These are phyloP conservation scores for Drosophila murphyi DNA, from an alignment of 1,140 invertebrate genomes.

Conservation along the genomic window DNA sequence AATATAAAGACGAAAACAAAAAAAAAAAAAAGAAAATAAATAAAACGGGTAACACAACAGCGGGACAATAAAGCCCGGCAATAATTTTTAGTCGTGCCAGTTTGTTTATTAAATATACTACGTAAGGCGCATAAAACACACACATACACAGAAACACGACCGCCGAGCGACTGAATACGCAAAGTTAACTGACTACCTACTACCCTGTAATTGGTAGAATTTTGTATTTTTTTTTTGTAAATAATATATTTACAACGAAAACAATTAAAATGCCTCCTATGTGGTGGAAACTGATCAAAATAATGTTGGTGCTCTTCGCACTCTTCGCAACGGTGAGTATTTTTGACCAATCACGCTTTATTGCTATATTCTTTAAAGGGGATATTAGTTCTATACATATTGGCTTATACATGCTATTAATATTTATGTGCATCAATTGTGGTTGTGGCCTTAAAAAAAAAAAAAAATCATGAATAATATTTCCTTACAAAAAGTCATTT, in stretches of 20 bases:
- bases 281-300: slow-evolving; percentile 65
- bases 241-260: slow-evolving; percentile 3
- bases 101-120: slow-evolving; percentile 76
- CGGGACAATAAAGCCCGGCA: slow-evolving; percentile 63
- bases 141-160: slow-evolving; percentile 8
- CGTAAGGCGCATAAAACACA: slow-evolving; percentile 52
- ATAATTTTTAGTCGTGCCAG: slow-evolving; percentile 76
- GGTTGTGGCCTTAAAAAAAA: neutral
- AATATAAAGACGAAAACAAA: slow-evolving; percentile 27
- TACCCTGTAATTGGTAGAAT: slow-evolving; percentile 11
- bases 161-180: neutral
- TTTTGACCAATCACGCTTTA: neutral
- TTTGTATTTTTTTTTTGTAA: slow-evolving; percentile 21
- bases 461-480: neutral
- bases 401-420: neutral
- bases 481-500: neutral
- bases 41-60: slow-evolving; percentile 18
- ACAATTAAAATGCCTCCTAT: slow-evolving; percentile 54
- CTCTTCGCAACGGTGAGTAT: slow-evolving; percentile 66
- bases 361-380: neutral
- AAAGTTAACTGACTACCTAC: slow-evolving; percentile 8
- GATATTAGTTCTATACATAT: neutral
- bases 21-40: slow-evolving; percentile 21
- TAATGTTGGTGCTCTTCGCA: slow-evolving; percentile 60
- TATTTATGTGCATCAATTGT: neutral